A percentile compares a stretch with the other conserved stretches of the same genome.
Evolutionary conservation across 2,113 vertebrate genomes (phyloP).

Genomic region (Xiphophorus hellerii): DNA sequence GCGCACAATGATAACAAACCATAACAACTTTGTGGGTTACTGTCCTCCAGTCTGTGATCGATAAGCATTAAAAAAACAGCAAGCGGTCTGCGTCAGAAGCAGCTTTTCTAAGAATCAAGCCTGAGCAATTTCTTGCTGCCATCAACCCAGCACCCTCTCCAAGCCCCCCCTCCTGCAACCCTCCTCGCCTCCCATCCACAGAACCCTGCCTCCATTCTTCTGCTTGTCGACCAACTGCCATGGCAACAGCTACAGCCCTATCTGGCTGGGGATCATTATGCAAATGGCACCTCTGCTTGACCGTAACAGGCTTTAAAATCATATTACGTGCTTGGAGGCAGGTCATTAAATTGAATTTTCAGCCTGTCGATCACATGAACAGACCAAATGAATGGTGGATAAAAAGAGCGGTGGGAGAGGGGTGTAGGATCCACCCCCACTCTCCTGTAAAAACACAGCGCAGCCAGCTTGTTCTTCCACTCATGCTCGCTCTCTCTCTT

Average conservation of each 20-base stretch:
- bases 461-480: constrained; percentile 45
- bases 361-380: constrained; percentile 81
- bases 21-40: constrained; percentile 50
- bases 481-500: not conserved
- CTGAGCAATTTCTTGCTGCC: constrained; percentile 45
- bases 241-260: constrained; percentile 85
- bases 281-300: constrained; percentile 85
- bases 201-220: constrained; percentile 80
- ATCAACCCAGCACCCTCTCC: constrained; percentile 40
- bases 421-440: constrained; percentile 22
- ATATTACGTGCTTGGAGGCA: constrained; percentile 82
- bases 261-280: constrained; percentile 86
- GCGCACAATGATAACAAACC: constrained; percentile 50
- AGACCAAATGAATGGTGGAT: constrained; percentile 75
- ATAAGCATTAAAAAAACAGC: constrained; percentile 53
- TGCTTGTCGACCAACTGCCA: constrained; percentile 81
- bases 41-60: constrained; percentile 55
- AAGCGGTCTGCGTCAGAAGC: constrained; percentile 14
- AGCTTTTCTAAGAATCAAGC: constrained; percentile 36
- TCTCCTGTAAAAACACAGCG: constrained; percentile 57
- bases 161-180: constrained; percentile 9
- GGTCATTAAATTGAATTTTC: constrained; percentile 87
- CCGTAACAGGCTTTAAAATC: constrained; percentile 87
- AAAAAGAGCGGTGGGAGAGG: constrained; percentile 57
- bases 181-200: constrained; percentile 53